These are phyloP conservation scores for Poecilia wingei DNA, from an alignment of 2,797 vertebrate genomes.

Conservation along the genomic window DNA sequence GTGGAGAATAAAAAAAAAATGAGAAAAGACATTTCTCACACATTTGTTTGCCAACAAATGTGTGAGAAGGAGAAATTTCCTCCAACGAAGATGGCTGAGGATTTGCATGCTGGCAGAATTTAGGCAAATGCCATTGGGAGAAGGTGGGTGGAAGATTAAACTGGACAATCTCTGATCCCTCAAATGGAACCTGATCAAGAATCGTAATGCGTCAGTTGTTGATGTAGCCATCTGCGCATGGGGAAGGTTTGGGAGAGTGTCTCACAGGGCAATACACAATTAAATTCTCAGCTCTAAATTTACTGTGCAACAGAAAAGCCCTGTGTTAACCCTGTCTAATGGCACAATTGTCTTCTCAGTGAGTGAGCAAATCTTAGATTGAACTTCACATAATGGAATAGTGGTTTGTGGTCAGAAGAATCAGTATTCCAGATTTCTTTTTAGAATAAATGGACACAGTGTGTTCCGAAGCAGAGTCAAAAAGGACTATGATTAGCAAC, in stretches of 20 bases:
- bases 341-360: not conserved
- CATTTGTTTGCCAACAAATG: not conserved
- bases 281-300: not conserved
- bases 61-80: not conserved
- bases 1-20: not conserved
- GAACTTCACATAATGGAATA: not conserved
- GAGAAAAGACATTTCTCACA: not conserved
- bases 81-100: constrained; percentile 2
- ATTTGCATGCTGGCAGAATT: not conserved
- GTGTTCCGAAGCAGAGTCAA: not conserved
- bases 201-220: not conserved
- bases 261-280: not conserved
- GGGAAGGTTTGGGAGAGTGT: not conserved
- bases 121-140: not conserved
- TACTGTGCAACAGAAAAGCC: not conserved
- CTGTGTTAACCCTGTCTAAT: not conserved
- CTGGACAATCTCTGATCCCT: constrained; percentile 1
- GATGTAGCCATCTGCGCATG: not conserved
- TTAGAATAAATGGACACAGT: not conserved
- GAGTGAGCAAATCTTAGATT: not conserved
- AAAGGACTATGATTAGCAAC: not conserved
- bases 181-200: not conserved
- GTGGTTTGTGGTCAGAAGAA: not conserved
- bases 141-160: not conserved
- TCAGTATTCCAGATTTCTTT: not conserved